Evolutionary conservation across 2,888 invertebrate genomes (phyloP), one percentile per base, ranked within the genome.

Genomic region (Eristalis pertinax): DNA sequence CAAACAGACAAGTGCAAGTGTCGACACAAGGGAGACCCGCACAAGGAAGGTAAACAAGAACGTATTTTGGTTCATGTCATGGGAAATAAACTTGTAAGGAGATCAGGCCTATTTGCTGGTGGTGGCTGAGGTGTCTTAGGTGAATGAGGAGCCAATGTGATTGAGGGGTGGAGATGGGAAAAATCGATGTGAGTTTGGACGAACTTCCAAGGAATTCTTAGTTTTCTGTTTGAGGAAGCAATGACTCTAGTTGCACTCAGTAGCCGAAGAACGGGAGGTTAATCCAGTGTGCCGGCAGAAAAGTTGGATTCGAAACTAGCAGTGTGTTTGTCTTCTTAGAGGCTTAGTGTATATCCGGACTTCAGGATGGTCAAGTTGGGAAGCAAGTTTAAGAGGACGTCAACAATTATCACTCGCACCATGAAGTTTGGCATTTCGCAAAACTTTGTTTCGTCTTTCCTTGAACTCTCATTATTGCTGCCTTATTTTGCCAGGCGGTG

Each of bases 41-140:
- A 72, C 79, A 79, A 60, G 67, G 43, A 73, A 79, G 60, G 79
- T 79, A 79, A 79, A 79, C 79, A 79, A 43, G 72, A 79, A 65
- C 65, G 79, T 79, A 79, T 79, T 79, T 79, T 73, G 73, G 72
- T 79, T 79, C 65, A 79, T 67, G 72, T 79, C 79, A 79, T 79
- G 79, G 79, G 79, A 79, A 79, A 79, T 73, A 79, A 72, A 79
- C 79, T 73, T 67, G 79, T 67, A 79, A 79, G 79, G 60, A 72
- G 65, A 79, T 79, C 79, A 73, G 72, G 79, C 73, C 79, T 79
- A 79, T 79, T 79, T 79, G 72, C 2, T 72, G 43, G 64, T 41
- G 41, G 22, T 13, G 38, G 43, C 60, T 29, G 22, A 60, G 26
- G 2, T 63, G 63, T 11, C 38, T 38, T 11, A 13, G 13, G 50